Evolutionary conservation across 2,888 invertebrate species (phyloP).

Genomic region (Pinctada fucata): DNA sequence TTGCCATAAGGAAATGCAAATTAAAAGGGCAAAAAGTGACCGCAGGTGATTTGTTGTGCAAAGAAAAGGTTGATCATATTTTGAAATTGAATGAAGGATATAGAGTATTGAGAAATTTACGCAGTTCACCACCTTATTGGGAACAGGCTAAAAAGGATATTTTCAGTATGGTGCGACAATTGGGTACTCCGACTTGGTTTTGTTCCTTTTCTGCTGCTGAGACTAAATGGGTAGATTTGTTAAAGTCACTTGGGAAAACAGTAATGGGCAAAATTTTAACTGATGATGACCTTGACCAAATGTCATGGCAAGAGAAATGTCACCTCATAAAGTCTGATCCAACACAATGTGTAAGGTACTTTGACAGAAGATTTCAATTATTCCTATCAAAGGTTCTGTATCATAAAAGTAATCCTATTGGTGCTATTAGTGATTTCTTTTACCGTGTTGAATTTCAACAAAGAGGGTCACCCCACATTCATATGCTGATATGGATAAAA

Average conservation of each 20-base stretch:
- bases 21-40: slow-evolving; percentile 29
- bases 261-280: not conserved
- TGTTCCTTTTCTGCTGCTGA: too few relatives aligned
- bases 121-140: slow-evolving; percentile 51
- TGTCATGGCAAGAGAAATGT: slow-evolving; percentile 5
- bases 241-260: slow-evolving; percentile 20
- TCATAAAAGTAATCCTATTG: slow-evolving; percentile 33
- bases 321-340: not conserved
- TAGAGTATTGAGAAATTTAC: slow-evolving; percentile 36
- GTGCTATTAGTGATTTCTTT: slow-evolving; percentile 45
- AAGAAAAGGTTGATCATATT: slow-evolving; percentile 30
- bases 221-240: slow-evolving; percentile 20
- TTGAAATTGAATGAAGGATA: slow-evolving; percentile 44
- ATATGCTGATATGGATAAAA: slow-evolving; percentile 51
- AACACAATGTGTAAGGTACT: not conserved
- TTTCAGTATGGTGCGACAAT: slow-evolving; percentile 56
- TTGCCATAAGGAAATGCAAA: slow-evolving; percentile 39
- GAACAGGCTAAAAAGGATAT: too few relatives aligned
- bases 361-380: slow-evolving; percentile 4
- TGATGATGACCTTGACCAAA: not conserved
- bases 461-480: slow-evolving; percentile 55
- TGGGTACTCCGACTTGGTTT: slow-evolving; percentile 46
- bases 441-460: slow-evolving; percentile 54
- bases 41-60: slow-evolving; percentile 23
- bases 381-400: slow-evolving; percentile 36